phyloP scores from a whole-genome alignment of 2,113 vertebrate species.

The Caloenas nicobarica region DNA sequence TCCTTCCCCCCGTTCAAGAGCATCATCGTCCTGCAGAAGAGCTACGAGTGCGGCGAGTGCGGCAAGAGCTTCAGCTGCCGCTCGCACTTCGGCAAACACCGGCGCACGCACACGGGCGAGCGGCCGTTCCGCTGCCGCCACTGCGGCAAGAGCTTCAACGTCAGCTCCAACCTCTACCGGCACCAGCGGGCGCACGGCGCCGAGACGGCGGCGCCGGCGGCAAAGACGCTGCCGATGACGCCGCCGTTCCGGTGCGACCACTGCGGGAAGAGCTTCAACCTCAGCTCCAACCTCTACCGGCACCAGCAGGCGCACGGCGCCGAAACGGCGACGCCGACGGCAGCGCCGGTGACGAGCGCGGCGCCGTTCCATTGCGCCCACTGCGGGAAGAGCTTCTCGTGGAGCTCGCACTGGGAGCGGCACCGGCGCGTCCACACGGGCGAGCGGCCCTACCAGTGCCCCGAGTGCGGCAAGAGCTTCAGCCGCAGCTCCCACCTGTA shows the following conservation, averaged over 20 bases:
- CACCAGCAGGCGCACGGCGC: no score
- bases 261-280: conserved; percentile 7
- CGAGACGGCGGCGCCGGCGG: neutral
- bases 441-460: conserved; percentile 36
- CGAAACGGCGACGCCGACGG: no score
- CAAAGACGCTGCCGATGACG: no score
- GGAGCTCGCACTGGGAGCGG: conserved; percentile 30
- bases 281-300: no score
- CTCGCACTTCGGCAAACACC: no score
- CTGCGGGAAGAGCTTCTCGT: conserved; percentile 48
- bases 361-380: neutral
- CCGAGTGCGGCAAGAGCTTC: conserved; percentile 49
- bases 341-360: no score
- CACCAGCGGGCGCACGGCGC: conserved; percentile 81
- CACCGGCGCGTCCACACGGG: conserved; percentile 47
- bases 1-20: conserved; percentile 22
- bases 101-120: no score
- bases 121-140: conserved; percentile 81
- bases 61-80: no score
- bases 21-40: conserved; percentile 67
- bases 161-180: conserved; percentile 86
- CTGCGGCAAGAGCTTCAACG: conserved; percentile 78
- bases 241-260: neutral
- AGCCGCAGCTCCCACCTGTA: conserved; percentile 52
- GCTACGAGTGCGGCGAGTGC: conserved; percentile 76